Conservation (phyloP, 2,888 invertebrate species). For the Drosophila nr. perissopoda region DNA sequence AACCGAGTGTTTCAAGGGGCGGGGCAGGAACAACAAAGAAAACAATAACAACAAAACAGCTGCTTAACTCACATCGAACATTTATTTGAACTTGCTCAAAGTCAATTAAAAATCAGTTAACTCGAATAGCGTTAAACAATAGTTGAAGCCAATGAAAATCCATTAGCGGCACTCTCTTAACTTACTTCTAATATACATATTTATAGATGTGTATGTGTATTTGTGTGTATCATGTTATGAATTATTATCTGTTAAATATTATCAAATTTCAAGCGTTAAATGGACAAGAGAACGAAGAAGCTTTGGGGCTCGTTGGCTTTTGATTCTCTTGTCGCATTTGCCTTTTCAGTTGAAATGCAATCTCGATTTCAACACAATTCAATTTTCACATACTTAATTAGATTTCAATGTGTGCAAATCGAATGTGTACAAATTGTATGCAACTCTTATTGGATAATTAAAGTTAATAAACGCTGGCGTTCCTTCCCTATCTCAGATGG, state of each 20-base stretch:
- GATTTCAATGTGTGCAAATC: conserved; percentile 10
- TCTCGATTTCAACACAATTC: not conserved
- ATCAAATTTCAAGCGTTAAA: conserved; percentile 10
- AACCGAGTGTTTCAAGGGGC: too few relatives aligned
- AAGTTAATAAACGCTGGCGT: conserved; percentile 53
- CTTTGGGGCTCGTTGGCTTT: conserved; percentile 50
- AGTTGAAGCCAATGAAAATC: conserved; percentile 45
- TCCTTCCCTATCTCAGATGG: conserved; percentile 50
- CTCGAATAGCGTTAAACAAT: conserved; percentile 25
- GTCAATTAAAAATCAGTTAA: conserved; percentile 31
- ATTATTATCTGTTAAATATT: conserved; percentile 2
- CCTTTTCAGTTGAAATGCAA: not conserved
- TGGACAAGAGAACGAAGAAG: conserved; percentile 42
- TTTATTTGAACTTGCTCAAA: conserved; percentile 54
- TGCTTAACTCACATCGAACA: conserved; percentile 63
- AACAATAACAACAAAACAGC: not conserved
- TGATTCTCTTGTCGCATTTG: conserved; percentile 28
- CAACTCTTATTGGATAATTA: conserved; percentile 34
- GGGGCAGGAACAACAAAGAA: not conserved
- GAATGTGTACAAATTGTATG: conserved; percentile 30
- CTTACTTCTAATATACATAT: conserved; percentile 4
- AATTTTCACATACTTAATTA: not conserved
- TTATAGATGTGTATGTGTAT: conserved; percentile 2
- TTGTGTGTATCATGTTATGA: not conserved
- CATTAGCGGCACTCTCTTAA: conserved; percentile 30